These are phyloP conservation scores for Trichopoda pennipes DNA, from an alignment of 2,888 invertebrate species.

Conservation along the genomic window DNA sequence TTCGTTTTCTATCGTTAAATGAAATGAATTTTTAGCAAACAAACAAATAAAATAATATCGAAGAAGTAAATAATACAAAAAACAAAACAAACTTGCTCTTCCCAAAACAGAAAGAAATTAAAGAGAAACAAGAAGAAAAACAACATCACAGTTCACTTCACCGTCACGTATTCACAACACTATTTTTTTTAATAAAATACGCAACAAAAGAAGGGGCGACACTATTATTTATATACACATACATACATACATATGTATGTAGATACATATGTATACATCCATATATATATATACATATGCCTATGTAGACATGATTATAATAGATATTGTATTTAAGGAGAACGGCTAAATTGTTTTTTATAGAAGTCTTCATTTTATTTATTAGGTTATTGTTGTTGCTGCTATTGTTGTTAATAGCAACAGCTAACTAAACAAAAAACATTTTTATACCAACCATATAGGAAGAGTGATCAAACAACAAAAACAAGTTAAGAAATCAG, in stretches of 20 bases:
- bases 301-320: no score
- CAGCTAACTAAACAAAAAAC: conserved; percentile 52
- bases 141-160: conserved; percentile 26
- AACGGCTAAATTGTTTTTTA: conserved; percentile 37
- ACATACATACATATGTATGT: background rate
- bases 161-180: background rate
- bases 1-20: background rate
- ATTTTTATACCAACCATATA: conserved; percentile 10
- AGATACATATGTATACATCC: background rate
- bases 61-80: conserved; percentile 20
- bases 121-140: conserved; percentile 34
- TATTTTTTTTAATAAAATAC: background rate
- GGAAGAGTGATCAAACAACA: background rate
- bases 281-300: no score
- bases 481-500: conserved; percentile 21
- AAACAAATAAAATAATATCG: background rate
- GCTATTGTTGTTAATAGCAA: conserved; percentile 60
- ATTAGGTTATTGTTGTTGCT: conserved; percentile 43
- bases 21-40: conserved; percentile 4
- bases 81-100: conserved; percentile 55
- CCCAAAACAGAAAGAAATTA: conserved; percentile 23
- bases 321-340: background rate
- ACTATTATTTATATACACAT: conserved; percentile 10
- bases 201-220: conserved; percentile 43
- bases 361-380: conserved; percentile 19